Evolutionary conservation across 2,888 invertebrate genomes (phyloP).

Genomic region (Melangyna quadrimaculata): DNA sequence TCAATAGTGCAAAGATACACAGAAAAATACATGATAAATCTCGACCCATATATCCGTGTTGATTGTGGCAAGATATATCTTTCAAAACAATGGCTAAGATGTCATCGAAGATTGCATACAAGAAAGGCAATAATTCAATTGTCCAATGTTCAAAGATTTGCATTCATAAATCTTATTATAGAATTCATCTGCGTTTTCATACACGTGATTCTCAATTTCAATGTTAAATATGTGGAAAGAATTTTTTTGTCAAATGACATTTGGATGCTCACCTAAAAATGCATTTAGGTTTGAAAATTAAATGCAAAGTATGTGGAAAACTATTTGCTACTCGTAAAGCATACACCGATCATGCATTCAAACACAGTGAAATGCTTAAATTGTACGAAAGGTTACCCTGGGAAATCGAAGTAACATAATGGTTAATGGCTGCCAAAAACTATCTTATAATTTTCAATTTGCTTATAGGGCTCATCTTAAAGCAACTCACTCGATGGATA

Average conservation of each 20-base stretch:
- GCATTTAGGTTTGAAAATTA: conserved; percentile 40
- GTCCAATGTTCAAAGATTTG: conserved; percentile 22
- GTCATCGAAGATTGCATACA: conserved; percentile 24
- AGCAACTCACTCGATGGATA: conserved; percentile 35
- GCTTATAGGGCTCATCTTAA: conserved; percentile 28
- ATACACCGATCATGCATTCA: conserved; percentile 11
- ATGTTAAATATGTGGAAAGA: conserved; percentile 22
- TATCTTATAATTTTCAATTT: not conserved
- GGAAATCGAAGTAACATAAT: conserved; percentile 30
- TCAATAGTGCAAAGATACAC: not conserved
- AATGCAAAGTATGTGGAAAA: conserved; percentile 41
- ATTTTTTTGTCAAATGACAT: conserved; percentile 25
- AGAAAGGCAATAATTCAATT: conserved; percentile 34
- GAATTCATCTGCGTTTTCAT: conserved; percentile 45
- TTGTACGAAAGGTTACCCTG: conserved; percentile 33
- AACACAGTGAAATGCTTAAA: conserved; percentile 31
- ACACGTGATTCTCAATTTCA: conserved; percentile 33
- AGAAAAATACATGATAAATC: conserved; percentile 3
- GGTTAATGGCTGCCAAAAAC: not conserved
- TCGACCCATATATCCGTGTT: conserved; percentile 28
- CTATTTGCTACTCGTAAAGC: conserved; percentile 1
- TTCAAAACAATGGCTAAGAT: conserved; percentile 12
- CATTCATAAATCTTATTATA: conserved; percentile 8
- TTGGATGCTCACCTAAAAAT: conserved; percentile 12
- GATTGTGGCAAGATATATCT: conserved; percentile 72